Evolutionary conservation across 1,140 invertebrate genomes (phyloP).

Genomic region (Triops cancriformis): DNA sequence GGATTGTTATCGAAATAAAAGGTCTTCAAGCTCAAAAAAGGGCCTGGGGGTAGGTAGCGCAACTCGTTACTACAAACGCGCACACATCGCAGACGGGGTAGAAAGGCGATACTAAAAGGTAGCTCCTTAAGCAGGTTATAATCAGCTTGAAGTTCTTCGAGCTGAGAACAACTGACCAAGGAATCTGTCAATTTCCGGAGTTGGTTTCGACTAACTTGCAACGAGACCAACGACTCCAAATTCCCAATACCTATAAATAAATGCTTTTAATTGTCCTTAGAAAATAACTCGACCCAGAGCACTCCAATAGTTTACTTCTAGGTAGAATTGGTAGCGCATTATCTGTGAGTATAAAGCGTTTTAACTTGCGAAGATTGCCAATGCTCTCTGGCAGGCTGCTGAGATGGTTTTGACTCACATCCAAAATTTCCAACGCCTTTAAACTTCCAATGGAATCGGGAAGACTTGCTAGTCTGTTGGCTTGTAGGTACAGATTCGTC

Average conservation of each 20-base stretch:
- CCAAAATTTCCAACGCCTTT: constrained; percentile 18
- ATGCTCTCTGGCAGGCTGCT: constrained; percentile 19
- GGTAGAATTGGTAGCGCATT: constrained; percentile 24
- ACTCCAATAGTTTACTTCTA: background rate
- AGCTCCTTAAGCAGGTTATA: constrained; percentile 17
- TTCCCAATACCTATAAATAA: background rate
- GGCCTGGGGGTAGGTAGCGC: constrained; percentile 16
- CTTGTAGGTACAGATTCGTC: constrained; percentile 29
- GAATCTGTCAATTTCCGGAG: constrained; percentile 15
- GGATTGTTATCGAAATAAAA: constrained; percentile 28
- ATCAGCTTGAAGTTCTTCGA: constrained; percentile 24
- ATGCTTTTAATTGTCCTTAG: background rate
- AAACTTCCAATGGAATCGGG: constrained; percentile 23
- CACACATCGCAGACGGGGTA: constrained; percentile 13
- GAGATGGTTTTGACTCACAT: constrained; percentile 27
- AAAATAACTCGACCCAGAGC: background rate
- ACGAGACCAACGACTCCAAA: background rate
- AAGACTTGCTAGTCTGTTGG: constrained; percentile 22
- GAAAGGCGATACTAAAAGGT: constrained; percentile 19
- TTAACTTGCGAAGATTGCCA: constrained; percentile 18
- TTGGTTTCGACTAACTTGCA: constrained; percentile 24
- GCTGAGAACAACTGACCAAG: background rate
- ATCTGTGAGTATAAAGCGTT: constrained; percentile 15
- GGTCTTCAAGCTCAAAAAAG: constrained; percentile 18
- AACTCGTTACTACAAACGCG: constrained; percentile 24